These are phyloP conservation scores for Parthenolecanium corni DNA, from an alignment of 2,888 invertebrate genomes.

Conservation along the genomic window DNA sequence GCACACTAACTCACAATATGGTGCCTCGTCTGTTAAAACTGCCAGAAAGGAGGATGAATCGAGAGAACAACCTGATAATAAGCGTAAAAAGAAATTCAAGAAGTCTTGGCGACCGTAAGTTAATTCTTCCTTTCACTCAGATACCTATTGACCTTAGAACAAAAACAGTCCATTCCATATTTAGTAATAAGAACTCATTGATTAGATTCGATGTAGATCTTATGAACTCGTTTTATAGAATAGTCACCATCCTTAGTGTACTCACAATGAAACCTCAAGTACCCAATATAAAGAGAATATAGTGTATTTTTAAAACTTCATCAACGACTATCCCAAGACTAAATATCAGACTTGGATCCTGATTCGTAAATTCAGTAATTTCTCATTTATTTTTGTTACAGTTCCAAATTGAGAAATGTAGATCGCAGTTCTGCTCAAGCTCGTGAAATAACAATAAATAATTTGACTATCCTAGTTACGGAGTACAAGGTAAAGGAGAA, in stretches of 20 bases:
- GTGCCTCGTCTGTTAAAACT: constrained; percentile 40
- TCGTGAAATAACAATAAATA: constrained; percentile 91
- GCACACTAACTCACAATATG: constrained; percentile 60
- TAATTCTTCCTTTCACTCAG: neutral
- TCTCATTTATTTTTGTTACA: constrained; percentile 35
- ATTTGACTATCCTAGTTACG: constrained; percentile 92
- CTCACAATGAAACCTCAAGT: too few relatives aligned
- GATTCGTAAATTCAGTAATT: too few relatives aligned
- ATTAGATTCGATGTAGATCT: too few relatives aligned
- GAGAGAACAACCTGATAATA: constrained; percentile 37
- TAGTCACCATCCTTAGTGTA: too few relatives aligned
- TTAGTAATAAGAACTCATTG: too few relatives aligned
- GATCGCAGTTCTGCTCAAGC: constrained; percentile 86
- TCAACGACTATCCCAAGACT: too few relatives aligned
- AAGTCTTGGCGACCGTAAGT: constrained; percentile 38
- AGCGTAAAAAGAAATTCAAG: constrained; percentile 36
- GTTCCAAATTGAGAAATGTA: constrained; percentile 76
- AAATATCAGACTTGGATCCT: too few relatives aligned
- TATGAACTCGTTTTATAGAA: too few relatives aligned
- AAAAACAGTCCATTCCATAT: too few relatives aligned
- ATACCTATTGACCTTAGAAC: too few relatives aligned
- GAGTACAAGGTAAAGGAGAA: constrained; percentile 74
- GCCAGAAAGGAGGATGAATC: constrained; percentile 42
- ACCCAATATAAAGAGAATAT: too few relatives aligned
- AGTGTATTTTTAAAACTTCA: too few relatives aligned